These are phyloP conservation scores for Cetonia aurata DNA, from an alignment of 2,888 invertebrate genomes.

Conservation along the genomic window DNA sequence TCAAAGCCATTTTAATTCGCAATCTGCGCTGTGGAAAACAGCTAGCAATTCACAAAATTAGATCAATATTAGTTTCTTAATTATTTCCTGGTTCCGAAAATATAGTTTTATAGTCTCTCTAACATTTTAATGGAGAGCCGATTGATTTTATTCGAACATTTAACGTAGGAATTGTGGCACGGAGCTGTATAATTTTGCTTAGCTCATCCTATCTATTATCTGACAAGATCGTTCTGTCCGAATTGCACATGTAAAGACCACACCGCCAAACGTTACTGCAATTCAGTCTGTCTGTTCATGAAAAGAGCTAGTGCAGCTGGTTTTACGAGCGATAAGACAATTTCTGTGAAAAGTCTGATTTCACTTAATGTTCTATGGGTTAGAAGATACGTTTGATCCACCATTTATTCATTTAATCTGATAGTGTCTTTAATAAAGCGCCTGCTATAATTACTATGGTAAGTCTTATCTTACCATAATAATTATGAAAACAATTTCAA, in stretches of 20 bases:
- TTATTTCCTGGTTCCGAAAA: background rate
- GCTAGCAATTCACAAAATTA: background rate
- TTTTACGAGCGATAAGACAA: slow-evolving; percentile 31
- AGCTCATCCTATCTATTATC: slow-evolving; percentile 40
- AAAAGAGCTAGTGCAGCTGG: slow-evolving; percentile 35
- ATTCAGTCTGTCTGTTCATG: slow-evolving; percentile 14
- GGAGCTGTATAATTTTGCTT: slow-evolving; percentile 25
- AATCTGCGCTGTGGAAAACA: no score
- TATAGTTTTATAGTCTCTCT: background rate
- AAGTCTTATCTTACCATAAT: no score
- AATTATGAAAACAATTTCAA: no score
- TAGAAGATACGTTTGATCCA: background rate
- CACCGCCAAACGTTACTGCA: slow-evolving; percentile 27
- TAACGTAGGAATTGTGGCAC: background rate
- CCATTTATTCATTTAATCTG: no score
- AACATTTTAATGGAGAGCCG: background rate
- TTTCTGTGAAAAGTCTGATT: slow-evolving; percentile 12
- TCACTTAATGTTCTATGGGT: no score
- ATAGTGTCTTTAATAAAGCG: no score
- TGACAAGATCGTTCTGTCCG: slow-evolving; percentile 24
- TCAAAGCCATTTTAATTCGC: no score
- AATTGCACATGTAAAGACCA: slow-evolving; percentile 37
- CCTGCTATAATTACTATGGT: no score
- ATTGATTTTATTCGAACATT: background rate
- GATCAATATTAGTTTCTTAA: background rate